A percentile compares a stretch with the other conserved stretches of the same genome.
These are phyloP conservation scores for Ischnura elegans DNA, from an alignment of 2,888 invertebrate species.

Conservation along the genomic window DNA sequence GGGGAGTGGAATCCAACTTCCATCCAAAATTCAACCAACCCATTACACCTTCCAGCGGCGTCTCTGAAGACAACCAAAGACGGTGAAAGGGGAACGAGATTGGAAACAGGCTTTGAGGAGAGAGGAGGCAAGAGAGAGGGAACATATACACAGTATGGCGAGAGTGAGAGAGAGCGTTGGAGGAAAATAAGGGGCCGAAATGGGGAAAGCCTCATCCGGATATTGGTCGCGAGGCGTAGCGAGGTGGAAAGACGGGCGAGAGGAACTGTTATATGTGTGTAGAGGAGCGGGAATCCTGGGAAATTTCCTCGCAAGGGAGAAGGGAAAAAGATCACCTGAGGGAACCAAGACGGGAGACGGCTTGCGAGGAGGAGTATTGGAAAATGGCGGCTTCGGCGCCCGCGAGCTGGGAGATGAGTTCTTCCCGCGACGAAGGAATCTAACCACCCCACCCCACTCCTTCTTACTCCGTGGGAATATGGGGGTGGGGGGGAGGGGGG, in stretches of 20 bases:
- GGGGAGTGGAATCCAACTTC: slow-evolving; percentile 52
- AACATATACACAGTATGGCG: no score
- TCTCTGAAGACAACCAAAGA: slow-evolving; percentile 60
- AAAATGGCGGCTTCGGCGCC: slow-evolving; percentile 9
- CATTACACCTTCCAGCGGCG: slow-evolving; percentile 52
- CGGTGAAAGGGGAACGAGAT: slow-evolving; percentile 15
- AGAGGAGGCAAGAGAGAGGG: background rate
- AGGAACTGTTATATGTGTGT: background rate
- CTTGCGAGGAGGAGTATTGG: background rate
- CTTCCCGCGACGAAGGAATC: slow-evolving; percentile 33
- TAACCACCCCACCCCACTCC: background rate
- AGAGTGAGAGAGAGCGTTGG: background rate
- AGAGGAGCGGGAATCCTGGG: slow-evolving; percentile 36
- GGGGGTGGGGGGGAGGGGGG: background rate
- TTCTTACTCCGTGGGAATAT: background rate
- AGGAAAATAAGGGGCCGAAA: background rate
- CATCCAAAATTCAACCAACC: slow-evolving; percentile 56
- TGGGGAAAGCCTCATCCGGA: slow-evolving; percentile 37
- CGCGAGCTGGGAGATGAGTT: slow-evolving; percentile 7
- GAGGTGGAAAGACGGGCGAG: background rate
- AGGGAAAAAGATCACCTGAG: background rate
- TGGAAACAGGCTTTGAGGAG: slow-evolving; percentile 32
- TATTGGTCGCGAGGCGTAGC: background rate
- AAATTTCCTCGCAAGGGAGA: background rate
- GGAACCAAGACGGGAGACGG: background rate